Conservation (phyloP, 53 echinoderm and acorn worm genomes). For the Henricia sp. region DNA sequence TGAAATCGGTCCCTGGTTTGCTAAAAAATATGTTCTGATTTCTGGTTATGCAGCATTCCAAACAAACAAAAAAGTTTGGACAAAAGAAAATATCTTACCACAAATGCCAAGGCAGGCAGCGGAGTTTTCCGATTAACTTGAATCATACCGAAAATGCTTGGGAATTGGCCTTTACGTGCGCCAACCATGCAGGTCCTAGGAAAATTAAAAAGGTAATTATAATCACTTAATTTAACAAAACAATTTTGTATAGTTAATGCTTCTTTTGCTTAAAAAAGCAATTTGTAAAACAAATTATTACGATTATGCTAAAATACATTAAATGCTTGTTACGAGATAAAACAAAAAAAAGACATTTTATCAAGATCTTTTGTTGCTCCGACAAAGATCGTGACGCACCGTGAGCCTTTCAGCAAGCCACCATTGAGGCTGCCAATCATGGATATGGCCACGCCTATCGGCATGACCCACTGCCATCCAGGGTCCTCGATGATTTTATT, state of each 20-base stretch:
- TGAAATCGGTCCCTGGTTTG: neutral
- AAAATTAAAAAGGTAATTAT: too few species aligned
- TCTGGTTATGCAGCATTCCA: too few species aligned
- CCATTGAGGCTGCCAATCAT: constrained; percentile 29
- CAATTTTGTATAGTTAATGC: too few species aligned
- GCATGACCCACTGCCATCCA: constrained; percentile 30
- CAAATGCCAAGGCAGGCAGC: constrained; percentile 22
- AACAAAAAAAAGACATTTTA: neutral
- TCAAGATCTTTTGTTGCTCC: neutral
- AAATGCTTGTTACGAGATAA: neutral
- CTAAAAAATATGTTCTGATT: too few species aligned
- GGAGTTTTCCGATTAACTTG: constrained; percentile 42
- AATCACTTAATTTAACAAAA: too few species aligned
- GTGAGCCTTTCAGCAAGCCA: constrained; percentile 33
- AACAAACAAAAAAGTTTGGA: neutral
- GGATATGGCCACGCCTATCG: constrained; percentile 17
- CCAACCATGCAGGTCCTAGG: constrained; percentile 48
- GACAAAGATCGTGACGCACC: neutral
- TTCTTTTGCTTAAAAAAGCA: too few species aligned
- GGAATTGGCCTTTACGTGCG: constrained; percentile 44
- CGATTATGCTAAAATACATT: neutral
- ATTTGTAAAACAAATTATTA: neutral
- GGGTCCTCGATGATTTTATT: constrained; percentile 14
- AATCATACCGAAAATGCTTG: constrained; percentile 43
- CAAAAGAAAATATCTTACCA: constrained; percentile 3